Conservation (phyloP, 1,140 invertebrate genomes). For the Physella acuta region DNA sequence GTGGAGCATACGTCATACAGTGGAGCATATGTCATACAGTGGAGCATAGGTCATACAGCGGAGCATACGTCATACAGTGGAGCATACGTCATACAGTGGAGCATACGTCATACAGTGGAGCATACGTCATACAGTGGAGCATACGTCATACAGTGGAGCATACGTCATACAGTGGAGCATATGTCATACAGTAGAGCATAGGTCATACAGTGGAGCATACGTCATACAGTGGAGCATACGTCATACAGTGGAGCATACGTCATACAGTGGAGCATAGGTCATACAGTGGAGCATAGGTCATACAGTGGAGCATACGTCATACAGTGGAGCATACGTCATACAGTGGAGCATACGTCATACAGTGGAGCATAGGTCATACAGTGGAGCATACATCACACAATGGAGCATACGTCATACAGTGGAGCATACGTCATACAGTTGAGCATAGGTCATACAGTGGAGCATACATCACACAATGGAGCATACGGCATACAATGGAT, state of each 20-base stretch:
- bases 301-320: too few relatives aligned
- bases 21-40: not conserved
- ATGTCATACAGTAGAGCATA: not conserved
- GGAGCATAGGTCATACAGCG: not conserved
- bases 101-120: not conserved
- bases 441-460: not conserved
- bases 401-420: not conserved
- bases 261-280: too few relatives aligned
- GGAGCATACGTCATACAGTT: not conserved
- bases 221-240: not conserved
- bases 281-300: too few relatives aligned
- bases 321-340: not conserved
- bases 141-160: not conserved
- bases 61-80: not conserved
- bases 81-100: too few relatives aligned
- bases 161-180: not conserved
- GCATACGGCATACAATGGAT: not conserved
- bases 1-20: not conserved
- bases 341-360: not conserved
- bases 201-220: too few relatives aligned
- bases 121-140: not conserved
- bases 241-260: not conserved
- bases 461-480: not conserved
- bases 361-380: not conserved
- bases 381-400: not conserved